Evolutionary conservation across 2,888 invertebrate genomes (phyloP).

Genomic region (Pachydiplax longipennis): DNA sequence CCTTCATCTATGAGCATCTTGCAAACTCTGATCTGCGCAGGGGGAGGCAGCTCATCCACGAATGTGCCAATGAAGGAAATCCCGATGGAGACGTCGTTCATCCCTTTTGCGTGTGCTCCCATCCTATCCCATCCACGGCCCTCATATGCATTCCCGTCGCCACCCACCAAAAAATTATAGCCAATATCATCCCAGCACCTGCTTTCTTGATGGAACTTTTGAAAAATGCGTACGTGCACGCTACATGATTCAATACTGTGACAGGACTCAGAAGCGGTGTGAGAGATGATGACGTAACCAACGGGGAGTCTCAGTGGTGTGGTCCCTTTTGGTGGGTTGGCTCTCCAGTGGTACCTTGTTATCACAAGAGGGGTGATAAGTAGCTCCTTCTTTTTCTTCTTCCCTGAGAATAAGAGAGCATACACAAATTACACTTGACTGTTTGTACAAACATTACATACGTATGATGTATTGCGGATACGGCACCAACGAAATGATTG

Average conservation of each 20-base stretch:
- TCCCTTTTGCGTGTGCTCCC: conserved; percentile 60
- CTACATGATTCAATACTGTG: conserved; percentile 54
- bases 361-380: conserved; percentile 57
- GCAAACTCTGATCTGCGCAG: conserved; percentile 59
- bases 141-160: conserved; percentile 61
- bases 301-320: conserved; percentile 53
- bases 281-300: conserved; percentile 59
- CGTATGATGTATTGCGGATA: too few relatives aligned
- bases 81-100: conserved; percentile 61
- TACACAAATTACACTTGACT: too few relatives aligned
- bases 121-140: conserved; percentile 61
- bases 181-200: conserved; percentile 59
- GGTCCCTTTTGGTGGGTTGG: conserved; percentile 53
- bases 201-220: conserved; percentile 58
- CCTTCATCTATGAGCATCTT: conserved; percentile 61
- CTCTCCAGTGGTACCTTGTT: conserved; percentile 67
- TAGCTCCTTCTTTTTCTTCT: conserved; percentile 55
- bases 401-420: neutral
- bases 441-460: too few relatives aligned
- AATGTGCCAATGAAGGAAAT: conserved; percentile 66
- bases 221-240: conserved; percentile 56
- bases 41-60: conserved; percentile 60
- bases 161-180: conserved; percentile 63
- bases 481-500: too few relatives aligned
- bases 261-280: conserved; percentile 57